A percentile compares a stretch with the other conserved stretches of the same genome.
These are phyloP conservation scores for Penaeus japonicus DNA, from an alignment of 1,140 invertebrate species.

Conservation along the genomic window DNA sequence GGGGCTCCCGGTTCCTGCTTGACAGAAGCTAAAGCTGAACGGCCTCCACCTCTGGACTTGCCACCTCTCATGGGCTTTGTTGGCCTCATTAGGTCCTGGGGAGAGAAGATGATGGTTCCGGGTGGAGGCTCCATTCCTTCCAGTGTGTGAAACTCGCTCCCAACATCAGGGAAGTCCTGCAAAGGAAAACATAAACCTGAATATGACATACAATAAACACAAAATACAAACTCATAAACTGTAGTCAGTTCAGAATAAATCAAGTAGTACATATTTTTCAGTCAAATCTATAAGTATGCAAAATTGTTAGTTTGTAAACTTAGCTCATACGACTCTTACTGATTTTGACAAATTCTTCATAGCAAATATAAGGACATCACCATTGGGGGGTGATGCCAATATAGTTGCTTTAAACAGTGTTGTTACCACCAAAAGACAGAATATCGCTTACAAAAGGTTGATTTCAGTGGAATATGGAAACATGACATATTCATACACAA, in stretches of 20 bases:
- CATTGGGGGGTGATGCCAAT: too few species aligned
- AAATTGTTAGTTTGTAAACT: too few species aligned
- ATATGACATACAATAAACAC: background rate
- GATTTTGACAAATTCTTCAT: too few species aligned
- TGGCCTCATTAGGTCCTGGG: constrained; percentile 49
- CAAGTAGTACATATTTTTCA: too few species aligned
- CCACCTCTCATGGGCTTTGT: constrained; percentile 6
- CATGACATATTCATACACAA: too few species aligned
- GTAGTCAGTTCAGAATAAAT: background rate
- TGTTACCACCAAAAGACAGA: too few species aligned
- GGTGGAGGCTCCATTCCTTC: constrained; percentile 53
- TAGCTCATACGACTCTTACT: too few species aligned
- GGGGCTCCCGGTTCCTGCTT: constrained; percentile 34
- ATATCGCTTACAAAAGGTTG: too few species aligned
- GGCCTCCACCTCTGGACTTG: background rate
- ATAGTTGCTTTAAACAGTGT: too few species aligned
- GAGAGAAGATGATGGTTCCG: constrained; percentile 57
- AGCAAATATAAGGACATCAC: too few species aligned
- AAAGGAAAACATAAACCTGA: background rate
- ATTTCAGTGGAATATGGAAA: too few species aligned
- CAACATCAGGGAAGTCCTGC: constrained; percentile 14
- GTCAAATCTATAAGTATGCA: too few species aligned
- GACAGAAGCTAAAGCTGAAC: constrained; percentile 23
- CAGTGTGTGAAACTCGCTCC: constrained; percentile 20
- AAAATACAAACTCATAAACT: background rate